Evolutionary conservation across 2,888 invertebrate species (phyloP), one percentile per base, ranked within the genome.

Genomic region (Eilema caniola): DNA sequence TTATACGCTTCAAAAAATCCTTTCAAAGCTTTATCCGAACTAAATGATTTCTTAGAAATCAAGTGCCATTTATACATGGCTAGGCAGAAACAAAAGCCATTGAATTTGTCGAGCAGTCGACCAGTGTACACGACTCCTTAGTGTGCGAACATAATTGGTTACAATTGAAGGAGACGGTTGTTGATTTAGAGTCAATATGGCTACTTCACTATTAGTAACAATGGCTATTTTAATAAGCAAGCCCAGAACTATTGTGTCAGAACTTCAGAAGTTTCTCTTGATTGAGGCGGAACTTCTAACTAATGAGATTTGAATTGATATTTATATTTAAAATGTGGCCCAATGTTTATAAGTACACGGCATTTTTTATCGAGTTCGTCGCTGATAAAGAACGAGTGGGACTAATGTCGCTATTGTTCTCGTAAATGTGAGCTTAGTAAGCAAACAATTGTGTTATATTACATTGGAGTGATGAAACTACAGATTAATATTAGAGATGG

Each of bases 71-170:
- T 74, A 61, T 60, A 57, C 78, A 74, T 60, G 72, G 72, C 70
- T 53, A 64, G 72, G 31, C 73, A 71, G 60, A 60, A 81, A 81
- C 83, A 83, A 81, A 76, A 70, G 74, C 83, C 53, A 78, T 83
- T 76, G 74, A 81, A 83, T 81, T 76, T 63, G 67, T 73, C 68
- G 69, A 53, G 14, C 23, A 66, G 69, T 67, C 70, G 65, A 56
- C 53, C 41, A 47, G 62, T 80, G 59, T 67, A 24, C 66, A 65
- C 60, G 5, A 47, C 20, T 56, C 84, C 82, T 85, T 73, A 74
- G 73, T 79, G 76, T 56, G 83, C 81, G 76, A 83, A 87, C 83
- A 89, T 90, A 92, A 92, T 92, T 92, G 91, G 86, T 85, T 80
- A 80, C 92, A 92, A 92, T 92, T 92, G 92, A 85, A 81, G 79